Percentiles rank a stretch among this genome's conserved stretches.
Conservation (phyloP, 2,888 invertebrate species). For the Cryptocheilus praepositus region DNA sequence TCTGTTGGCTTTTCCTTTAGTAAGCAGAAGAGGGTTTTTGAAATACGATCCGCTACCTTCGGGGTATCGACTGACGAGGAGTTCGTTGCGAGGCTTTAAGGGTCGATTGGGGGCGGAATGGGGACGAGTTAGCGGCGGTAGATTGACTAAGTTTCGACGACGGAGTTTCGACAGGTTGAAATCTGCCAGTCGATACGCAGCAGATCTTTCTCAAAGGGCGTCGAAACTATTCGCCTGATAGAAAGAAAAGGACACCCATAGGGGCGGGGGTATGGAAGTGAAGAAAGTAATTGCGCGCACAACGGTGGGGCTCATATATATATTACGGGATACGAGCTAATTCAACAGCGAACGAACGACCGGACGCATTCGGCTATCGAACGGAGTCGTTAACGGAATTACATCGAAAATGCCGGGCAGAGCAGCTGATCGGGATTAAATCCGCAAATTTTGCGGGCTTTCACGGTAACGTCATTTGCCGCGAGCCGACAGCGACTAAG, state of each 20-base stretch:
- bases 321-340: too few relatives aligned
- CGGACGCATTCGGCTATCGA: too few relatives aligned
- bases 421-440: too few relatives aligned
- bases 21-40: slow-evolving; percentile 34
- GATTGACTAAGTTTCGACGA: slow-evolving; percentile 68
- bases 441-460: too few relatives aligned
- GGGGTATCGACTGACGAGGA: slow-evolving; percentile 50
- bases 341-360: too few relatives aligned
- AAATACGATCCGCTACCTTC: slow-evolving; percentile 56
- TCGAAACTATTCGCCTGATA: slow-evolving; percentile 46
- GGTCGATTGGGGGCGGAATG: slow-evolving; percentile 49
- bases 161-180: slow-evolving; percentile 65
- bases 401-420: too few relatives aligned
- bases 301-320: too few relatives aligned
- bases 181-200: slow-evolving; percentile 62
- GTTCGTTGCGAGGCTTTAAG: slow-evolving; percentile 53
- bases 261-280: too few relatives aligned
- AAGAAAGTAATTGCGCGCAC: too few relatives aligned
- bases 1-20: not conserved
- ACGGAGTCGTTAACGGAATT: too few relatives aligned
- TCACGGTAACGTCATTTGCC: too few relatives aligned
- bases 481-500: too few relatives aligned
- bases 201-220: slow-evolving; percentile 52
- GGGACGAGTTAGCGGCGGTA: slow-evolving; percentile 57
- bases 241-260: not conserved